Evolutionary conservation across 2,797 vertebrate species (phyloP).

Genomic region (Pristis pectinata): DNA sequence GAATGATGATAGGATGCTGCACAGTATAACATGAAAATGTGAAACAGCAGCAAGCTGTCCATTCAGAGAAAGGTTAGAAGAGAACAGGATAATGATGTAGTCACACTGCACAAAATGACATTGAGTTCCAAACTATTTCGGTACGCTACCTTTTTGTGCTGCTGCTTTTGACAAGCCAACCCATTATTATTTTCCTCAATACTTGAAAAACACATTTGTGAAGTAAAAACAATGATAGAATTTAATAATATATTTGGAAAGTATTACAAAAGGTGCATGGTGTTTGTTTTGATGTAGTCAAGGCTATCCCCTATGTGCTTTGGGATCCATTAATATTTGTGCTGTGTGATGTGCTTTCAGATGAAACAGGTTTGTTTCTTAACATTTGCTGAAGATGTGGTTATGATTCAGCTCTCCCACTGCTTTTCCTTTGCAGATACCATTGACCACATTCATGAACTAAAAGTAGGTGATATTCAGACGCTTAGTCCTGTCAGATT

Average conservation of each 20-base stretch:
- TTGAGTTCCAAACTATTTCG: too few relatives aligned
- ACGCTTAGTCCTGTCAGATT: not conserved
- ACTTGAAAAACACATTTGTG: not conserved
- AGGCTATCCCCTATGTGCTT: not conserved
- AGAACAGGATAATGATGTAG: too few relatives aligned
- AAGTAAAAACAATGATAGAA: not conserved
- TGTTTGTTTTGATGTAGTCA: not conserved
- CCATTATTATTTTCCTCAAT: not conserved
- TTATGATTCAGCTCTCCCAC: not conserved
- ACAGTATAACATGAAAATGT: too few relatives aligned
- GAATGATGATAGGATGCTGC: too few relatives aligned
- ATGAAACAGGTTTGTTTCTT: not conserved
- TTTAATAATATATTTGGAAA: not conserved
- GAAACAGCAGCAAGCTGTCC: too few relatives aligned
- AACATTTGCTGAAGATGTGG: not conserved
- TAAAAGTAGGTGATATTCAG: not conserved
- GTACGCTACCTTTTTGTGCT: not conserved
- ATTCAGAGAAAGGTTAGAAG: too few relatives aligned
- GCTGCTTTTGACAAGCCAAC: not conserved
- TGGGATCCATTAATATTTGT: not conserved
- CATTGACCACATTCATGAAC: not conserved
- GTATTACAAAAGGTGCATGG: not conserved
- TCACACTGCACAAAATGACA: too few relatives aligned
- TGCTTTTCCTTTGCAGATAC: not conserved
- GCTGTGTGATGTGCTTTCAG: not conserved